Evolutionary conservation across 2,888 invertebrate species (phyloP), one percentile per base, ranked within the genome.

Genomic region (Brenthis ino): DNA sequence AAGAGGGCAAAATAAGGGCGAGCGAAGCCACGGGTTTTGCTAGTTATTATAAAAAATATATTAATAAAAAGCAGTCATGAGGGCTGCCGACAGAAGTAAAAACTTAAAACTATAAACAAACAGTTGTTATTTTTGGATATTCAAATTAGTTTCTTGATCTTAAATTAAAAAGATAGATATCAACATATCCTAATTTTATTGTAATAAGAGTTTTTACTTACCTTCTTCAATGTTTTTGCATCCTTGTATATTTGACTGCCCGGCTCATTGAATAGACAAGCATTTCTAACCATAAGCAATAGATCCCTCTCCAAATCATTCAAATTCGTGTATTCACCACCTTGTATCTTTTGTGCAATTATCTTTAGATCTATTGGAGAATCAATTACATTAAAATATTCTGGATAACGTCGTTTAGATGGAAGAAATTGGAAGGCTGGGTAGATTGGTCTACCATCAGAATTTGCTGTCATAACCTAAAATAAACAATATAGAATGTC

Each of bases 201-300:
- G 1, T 20, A 20, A 1, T 1, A 20, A 20, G 1, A 20, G 13
- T 37, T 33, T 16, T 24, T 33, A 47, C 58, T 58, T 74, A 97
- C 95, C 94, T 97, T 97, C 82, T 97, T 97, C 66, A 99, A 88
- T 33, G 95, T 94, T 82, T 97, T 98, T 0, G 99, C 98, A 88
- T 99, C 98, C 88, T 98, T 98, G 84, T 98, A 99, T 77, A 99
- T 99, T 84, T 96, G 96, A 14, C 99, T 99, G 2, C 98, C 98
- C 0, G 99, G 98, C 82, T 99, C 99, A 85, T 99, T 99, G 83
- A 98, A 99, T 20, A 95, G 94, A 83, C 98, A 99, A 0, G 99
- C 99, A 87, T 99, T 99, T 75, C 96, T 96, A 60, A 97, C 97
- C 97, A 99, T 97, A 65, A 97, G 93, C 74, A 96, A 86, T 53